These are phyloP conservation scores for Athripsodes cinereus DNA, from an alignment of 2,888 invertebrate species.

Conservation along the genomic window DNA sequence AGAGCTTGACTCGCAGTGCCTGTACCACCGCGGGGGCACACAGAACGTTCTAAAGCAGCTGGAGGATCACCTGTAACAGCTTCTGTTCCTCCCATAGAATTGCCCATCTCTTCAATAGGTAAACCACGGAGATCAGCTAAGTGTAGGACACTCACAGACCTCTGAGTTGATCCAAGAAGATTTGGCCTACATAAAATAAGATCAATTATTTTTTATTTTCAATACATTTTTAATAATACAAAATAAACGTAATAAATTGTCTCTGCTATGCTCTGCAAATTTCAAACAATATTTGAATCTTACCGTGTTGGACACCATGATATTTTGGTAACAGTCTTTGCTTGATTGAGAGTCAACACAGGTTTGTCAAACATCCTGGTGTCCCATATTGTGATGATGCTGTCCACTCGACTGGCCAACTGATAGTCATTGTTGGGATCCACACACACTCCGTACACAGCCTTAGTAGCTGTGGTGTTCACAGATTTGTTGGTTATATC, in stretches of 20 bases:
- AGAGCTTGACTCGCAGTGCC: constrained; percentile 33
- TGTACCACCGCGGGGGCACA: constrained; percentile 40
- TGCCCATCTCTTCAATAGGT: constrained; percentile 53
- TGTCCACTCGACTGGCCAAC: constrained; percentile 78
- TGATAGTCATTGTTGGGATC: constrained; percentile 74
- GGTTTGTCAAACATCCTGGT: constrained; percentile 81
- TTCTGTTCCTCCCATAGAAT: constrained; percentile 14
- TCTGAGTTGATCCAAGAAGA: constrained; percentile 72
- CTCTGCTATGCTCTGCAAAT: neutral
- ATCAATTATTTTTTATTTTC: neutral
- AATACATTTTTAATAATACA: neutral
- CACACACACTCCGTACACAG: constrained; percentile 75
- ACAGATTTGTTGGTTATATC: constrained; percentile 64
- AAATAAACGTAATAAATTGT: too few relatives aligned
- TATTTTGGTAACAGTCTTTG: constrained; percentile 65
- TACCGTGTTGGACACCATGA: constrained; percentile 86
- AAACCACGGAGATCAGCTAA: constrained; percentile 82
- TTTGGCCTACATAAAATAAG: constrained; percentile 48
- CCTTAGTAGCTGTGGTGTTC: constrained; percentile 66
- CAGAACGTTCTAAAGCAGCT: constrained; percentile 37
- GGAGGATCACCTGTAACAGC: constrained; percentile 31
- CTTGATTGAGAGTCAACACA: constrained; percentile 63
- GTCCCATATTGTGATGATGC: constrained; percentile 83
- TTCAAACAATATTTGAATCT: constrained; percentile 17
- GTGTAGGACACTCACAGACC: constrained; percentile 69